phyloP scores from a whole-genome alignment of 2,797 vertebrate species.

The Sebastes goodei region DNA sequence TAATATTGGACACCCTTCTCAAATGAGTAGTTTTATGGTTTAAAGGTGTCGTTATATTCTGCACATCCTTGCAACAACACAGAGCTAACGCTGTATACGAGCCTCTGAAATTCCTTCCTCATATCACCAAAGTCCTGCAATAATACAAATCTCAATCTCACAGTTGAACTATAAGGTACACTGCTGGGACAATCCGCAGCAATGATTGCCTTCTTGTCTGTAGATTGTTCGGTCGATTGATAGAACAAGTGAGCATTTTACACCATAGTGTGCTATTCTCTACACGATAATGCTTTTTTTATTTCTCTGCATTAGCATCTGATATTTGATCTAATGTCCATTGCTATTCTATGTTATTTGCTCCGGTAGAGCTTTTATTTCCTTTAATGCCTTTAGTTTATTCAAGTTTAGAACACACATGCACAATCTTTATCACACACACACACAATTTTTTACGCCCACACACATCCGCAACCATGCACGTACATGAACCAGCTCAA shows the following conservation, averaged over 20 bases:
- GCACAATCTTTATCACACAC: neutral
- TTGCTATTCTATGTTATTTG: neutral
- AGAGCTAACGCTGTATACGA: neutral
- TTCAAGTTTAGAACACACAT: neutral
- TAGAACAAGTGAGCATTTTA: conserved; percentile 7
- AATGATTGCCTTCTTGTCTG: conserved; percentile 19
- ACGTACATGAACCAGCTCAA: neutral
- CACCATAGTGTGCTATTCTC: neutral
- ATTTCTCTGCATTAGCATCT: conserved; percentile 4
- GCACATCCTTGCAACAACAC: neutral
- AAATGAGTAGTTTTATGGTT: neutral
- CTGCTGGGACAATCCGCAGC: neutral
- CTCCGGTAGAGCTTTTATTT: conserved; percentile 1
- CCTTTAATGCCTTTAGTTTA: neutral
- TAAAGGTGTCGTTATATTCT: neutral
- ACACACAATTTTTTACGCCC: neutral
- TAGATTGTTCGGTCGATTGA: conserved; percentile 1
- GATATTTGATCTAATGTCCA: neutral
- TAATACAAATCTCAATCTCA: neutral
- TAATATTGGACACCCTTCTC: neutral
- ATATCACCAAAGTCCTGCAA: neutral
- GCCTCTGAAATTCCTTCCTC: neutral
- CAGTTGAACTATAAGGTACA: conserved; percentile 13
- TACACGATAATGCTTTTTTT: neutral
- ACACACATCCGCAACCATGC: neutral